Evolutionary conservation across 2,113 vertebrate species (phyloP), one percentile per base, ranked within the genome.

Genomic region (Xenopus tropicalis): DNA sequence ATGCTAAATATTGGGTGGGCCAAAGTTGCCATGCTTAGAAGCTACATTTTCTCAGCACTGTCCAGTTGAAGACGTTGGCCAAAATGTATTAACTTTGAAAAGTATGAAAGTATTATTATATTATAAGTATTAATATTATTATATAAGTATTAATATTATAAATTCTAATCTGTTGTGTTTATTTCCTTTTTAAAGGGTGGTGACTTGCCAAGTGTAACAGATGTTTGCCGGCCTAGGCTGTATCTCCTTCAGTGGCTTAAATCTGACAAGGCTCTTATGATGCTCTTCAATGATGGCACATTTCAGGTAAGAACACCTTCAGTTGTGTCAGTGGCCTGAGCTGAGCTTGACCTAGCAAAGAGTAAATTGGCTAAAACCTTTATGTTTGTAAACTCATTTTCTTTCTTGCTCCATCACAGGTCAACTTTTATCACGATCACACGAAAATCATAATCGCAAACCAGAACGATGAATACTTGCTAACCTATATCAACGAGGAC

Each of bases 361-460:
- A 48, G 4, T 17, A 48, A 48, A 48, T 48, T 1, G 10, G 12
- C 46, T 17, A 48, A 1, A 48, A 48, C 14, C 6, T 48, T 1
- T 48, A 17, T 1, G 29, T 13, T 48, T 48, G 46, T 48, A 48
- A 14, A 3, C 12, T 11, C 10, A 3, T 14, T 48, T 14, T 48
- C 16, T 48, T 48, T 17, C 46, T 48, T 48, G 2, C 16, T 54
- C 19, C 19, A 54, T 54, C 74, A 56, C 71, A 98, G 97, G 95
- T 99, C 70, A 99, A 99, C 80, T 99, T 99, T 83, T 98, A 99
- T 79, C 97, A 99, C 0, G 96, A 99, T 83, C 97, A 99, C 85
- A 99, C 97, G 0, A 99, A 99, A 86, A 94, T 99, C 61, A 98
- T 99, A 61, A 91, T 99, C 79, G 96, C 94, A 74, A 96, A 87